Evolutionary conservation across 2,888 invertebrate species (phyloP).

Genomic region (Acanthosepion pharaonis): DNA sequence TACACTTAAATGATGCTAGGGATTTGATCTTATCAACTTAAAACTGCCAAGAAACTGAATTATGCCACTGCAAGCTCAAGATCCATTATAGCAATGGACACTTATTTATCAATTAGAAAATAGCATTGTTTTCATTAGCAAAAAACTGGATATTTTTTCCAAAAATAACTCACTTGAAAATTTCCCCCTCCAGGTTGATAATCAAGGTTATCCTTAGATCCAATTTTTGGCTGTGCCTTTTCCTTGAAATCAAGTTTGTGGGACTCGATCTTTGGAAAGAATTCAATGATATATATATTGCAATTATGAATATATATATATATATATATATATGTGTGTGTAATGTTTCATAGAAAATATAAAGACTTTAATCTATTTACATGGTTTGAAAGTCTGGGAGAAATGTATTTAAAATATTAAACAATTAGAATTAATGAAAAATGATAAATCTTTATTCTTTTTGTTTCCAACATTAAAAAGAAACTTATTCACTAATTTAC

Average conservation of each 20-base stretch:
- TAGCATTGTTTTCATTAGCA: conserved; percentile 36
- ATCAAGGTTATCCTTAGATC: conserved; percentile 58
- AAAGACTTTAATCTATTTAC: neutral
- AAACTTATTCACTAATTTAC: neutral
- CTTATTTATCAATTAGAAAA: neutral
- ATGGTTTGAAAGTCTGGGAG: neutral
- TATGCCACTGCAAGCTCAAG: too few relatives aligned
- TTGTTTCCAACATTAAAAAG: too few relatives aligned
- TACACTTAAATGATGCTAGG: neutral
- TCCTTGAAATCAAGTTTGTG: conserved; percentile 57
- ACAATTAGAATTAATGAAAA: neutral
- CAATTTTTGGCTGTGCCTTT: conserved; percentile 59
- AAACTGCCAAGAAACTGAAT: neutral
- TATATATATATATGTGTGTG: neutral
- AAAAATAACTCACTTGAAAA: neutral
- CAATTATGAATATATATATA: neutral
- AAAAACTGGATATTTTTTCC: conserved; percentile 36
- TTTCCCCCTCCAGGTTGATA: conserved; percentile 60
- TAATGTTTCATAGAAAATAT: neutral
- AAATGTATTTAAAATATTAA: too few relatives aligned
- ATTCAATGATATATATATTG: conserved; percentile 8
- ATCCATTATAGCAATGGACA: neutral
- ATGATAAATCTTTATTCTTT: neutral
- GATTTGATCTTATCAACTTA: neutral
- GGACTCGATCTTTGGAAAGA: conserved; percentile 53